phyloP scores from a whole-genome alignment of 2,888 invertebrate species.

The Caradrina kadenii region DNA sequence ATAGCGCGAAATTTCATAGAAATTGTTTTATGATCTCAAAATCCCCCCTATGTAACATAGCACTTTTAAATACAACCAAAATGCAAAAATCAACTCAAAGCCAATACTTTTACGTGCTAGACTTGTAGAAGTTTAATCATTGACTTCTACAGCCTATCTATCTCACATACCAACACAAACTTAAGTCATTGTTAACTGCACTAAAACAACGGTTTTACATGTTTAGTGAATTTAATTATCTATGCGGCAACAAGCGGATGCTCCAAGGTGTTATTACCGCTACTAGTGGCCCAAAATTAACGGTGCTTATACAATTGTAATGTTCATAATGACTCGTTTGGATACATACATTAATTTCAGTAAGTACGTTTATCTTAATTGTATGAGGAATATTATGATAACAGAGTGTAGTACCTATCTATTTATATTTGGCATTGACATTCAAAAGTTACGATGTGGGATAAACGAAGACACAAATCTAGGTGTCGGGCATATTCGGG shows the following conservation, averaged over 20 bases:
- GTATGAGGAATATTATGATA: conserved; percentile 37
- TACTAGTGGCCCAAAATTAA: conserved; percentile 36
- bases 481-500: too few species aligned
- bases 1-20: too few species aligned
- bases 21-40: too few species aligned
- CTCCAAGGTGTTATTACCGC: conserved; percentile 23
- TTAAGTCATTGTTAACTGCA: neutral
- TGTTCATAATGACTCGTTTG: conserved; percentile 6
- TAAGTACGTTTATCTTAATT: conserved; percentile 8
- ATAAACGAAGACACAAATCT: too few species aligned
- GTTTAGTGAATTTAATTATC: conserved; percentile 36
- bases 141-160: neutral
- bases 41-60: too few species aligned
- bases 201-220: conserved; percentile 19
- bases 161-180: neutral
- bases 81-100: too few species aligned
- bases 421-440: conserved; percentile 38
- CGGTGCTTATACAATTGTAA: conserved; percentile 28
- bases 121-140: neutral
- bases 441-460: conserved; percentile 1
- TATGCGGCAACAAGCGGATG: conserved; percentile 23
- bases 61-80: too few species aligned
- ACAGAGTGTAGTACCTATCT: neutral
- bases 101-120: neutral
- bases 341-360: conserved; percentile 4